Evolutionary conservation across 1,140 invertebrate species (phyloP), one percentile per base, ranked within the genome.

Genomic region (Notospermus geniculatus): DNA sequence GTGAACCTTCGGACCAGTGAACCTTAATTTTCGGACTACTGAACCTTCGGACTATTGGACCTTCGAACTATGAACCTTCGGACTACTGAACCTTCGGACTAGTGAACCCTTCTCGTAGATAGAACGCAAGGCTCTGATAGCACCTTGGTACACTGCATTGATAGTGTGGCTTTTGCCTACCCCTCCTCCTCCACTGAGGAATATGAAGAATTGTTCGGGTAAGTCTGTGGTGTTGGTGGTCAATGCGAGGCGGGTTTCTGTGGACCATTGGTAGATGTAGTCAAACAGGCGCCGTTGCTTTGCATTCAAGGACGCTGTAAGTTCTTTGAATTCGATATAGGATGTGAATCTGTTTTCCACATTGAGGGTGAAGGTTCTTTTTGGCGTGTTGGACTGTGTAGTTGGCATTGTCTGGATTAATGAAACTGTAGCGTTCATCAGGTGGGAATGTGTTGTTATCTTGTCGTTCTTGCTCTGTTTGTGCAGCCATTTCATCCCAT

Each of bases 101-200:
- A n/a, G n/a, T n/a, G n/a, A n/a, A n/a, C n/a, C n/a, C n/a, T n/a
- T n/a, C n/a, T 67, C 52, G 28, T 36, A 50, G 29, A 58, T 27
- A 43, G 17, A 54, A 13, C 61, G 54, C 11, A 64, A 27, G 30
- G 54, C 46, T 28, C 58, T 29, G 28, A 29, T 19, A 2, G 25
- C 45, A 28, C 1, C 23, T 36, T 59, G 41, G 52, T 64, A 63
- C 22, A 61, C 36, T 53, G 57, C 22, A 59, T 56, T 30, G 25
- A 63, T 57, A 15, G 52, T 25, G 43, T 67, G 62, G 15, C 39
- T 50, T 55, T 67, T 61, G 17, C 61, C 65, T 17, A 67, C 62
- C 15, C 65, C 65, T 19, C 17, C 61, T 27, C 56, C 61, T 13
- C 62, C 65, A 61, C 65, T 67, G 4, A 63, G 28, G 36, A 67